A percentile compares a stretch with the other conserved stretches of the same genome.
phyloP scores from a whole-genome alignment of 2,888 invertebrate genomes.

The Tillus elongatus region DNA sequence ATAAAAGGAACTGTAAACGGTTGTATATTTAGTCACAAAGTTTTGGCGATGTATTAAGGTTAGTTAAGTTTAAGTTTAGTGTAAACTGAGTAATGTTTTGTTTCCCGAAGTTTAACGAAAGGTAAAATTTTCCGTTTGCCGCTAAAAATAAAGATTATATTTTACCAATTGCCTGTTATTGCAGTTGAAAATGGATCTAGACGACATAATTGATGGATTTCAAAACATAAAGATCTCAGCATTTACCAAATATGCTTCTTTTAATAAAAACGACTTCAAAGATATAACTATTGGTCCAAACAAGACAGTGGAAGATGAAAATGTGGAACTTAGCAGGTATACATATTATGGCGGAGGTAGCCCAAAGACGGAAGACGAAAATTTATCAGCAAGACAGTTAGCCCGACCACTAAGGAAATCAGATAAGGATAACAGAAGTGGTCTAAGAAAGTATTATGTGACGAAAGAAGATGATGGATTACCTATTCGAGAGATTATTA shows the following conservation, averaged over 20 bases:
- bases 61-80: too few relatives aligned
- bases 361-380: neutral
- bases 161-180: neutral
- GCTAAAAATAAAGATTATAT: too few relatives aligned
- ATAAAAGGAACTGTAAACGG: too few relatives aligned
- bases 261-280: constrained; percentile 34
- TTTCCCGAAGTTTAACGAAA: neutral
- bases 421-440: too few relatives aligned
- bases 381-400: neutral
- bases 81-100: too few relatives aligned
- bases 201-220: constrained; percentile 36
- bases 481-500: constrained; percentile 23
- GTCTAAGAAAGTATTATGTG: neutral
- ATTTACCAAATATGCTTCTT: constrained; percentile 46
- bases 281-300: constrained; percentile 49
- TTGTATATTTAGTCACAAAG: too few relatives aligned
- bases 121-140: constrained; percentile 1
- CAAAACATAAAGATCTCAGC: constrained; percentile 51
- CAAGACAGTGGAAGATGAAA: constrained; percentile 13
- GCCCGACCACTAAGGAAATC: too few relatives aligned
- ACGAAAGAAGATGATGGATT: constrained; percentile 10
- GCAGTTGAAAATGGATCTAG: constrained; percentile 18
- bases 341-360: too few relatives aligned
- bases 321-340: too few relatives aligned
- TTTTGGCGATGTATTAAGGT: too few relatives aligned